Evolutionary conservation across 1,140 invertebrate genomes (phyloP).

Genomic region (Galendromus occidentalis): DNA sequence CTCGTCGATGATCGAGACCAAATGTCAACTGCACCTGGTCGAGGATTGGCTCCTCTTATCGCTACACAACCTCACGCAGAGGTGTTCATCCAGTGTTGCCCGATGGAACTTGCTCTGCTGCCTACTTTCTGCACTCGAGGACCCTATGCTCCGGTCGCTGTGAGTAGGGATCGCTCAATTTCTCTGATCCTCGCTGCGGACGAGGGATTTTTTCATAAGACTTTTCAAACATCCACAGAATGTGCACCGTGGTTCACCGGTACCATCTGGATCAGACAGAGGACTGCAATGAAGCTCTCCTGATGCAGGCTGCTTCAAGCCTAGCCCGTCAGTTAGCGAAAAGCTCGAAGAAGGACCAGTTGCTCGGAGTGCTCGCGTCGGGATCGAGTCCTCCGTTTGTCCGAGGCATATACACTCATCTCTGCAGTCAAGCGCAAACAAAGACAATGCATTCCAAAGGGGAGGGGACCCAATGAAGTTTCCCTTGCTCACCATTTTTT

Average conservation of each 20-base stretch:
- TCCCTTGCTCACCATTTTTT: too few species aligned
- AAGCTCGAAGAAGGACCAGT: constrained; percentile 9
- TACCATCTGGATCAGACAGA: neutral
- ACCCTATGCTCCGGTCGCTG: constrained; percentile 9
- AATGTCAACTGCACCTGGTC: neutral
- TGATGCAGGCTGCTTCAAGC: neutral
- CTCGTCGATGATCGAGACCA: constrained; percentile 5
- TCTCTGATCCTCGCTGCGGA: neutral
- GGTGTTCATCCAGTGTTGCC: neutral
- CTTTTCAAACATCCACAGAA: neutral
- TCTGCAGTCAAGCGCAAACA: neutral
- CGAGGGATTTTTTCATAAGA: neutral
- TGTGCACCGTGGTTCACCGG: neutral
- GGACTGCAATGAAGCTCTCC: neutral
- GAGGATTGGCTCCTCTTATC: constrained; percentile 1
- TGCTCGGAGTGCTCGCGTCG: neutral
- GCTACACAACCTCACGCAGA: constrained; percentile 6
- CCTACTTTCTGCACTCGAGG: neutral
- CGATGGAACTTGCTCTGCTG: constrained; percentile 6
- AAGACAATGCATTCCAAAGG: too few species aligned
- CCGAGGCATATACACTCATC: neutral
- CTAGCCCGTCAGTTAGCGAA: neutral
- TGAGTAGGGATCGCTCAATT: neutral
- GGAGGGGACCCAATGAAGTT: too few species aligned
- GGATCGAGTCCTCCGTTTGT: neutral